A percentile compares a stretch with the other conserved stretches of the same genome.
Conservation (phyloP, 2,113 vertebrate species). For the Acrocephalus kingi region DNA sequence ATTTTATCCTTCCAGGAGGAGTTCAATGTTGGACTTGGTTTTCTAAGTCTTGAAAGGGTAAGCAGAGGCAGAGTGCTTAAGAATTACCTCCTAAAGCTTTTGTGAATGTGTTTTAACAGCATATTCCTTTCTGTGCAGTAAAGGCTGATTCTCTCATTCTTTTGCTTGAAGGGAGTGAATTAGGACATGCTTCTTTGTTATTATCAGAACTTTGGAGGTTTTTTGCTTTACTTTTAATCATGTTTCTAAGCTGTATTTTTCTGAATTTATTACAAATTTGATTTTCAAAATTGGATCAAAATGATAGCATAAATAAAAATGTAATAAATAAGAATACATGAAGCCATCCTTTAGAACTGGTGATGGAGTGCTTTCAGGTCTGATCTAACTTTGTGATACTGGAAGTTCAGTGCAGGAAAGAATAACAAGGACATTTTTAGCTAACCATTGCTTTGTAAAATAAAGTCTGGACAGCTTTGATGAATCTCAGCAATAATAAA, state of each 20-base stretch:
- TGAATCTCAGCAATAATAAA: background rate
- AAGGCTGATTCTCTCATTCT: background rate
- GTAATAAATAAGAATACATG: background rate
- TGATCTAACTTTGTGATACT: background rate
- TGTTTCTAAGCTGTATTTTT: background rate
- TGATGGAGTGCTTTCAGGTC: background rate
- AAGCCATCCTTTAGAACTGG: background rate
- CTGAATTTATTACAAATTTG: background rate
- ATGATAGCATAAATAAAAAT: background rate
- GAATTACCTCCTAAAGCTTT: constrained; percentile 51
- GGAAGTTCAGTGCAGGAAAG: background rate
- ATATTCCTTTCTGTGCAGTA: background rate
- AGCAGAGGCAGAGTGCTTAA: constrained; percentile 40
- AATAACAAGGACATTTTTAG: background rate
- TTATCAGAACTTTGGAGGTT: background rate
- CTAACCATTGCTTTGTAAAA: background rate
- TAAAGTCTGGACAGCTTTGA: background rate
- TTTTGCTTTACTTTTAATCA: background rate
- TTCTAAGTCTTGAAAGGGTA: constrained; percentile 33
- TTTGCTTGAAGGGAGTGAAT: background rate
- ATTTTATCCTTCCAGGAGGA: constrained; percentile 68
- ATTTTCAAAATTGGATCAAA: background rate
- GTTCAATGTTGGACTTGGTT: constrained; percentile 47
- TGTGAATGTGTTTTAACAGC: constrained; percentile 50
- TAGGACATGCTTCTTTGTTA: background rate